Evolutionary conservation across 1,140 invertebrate genomes (phyloP), one percentile per base, ranked within the genome.

Genomic region (Drosophila repletoides): DNA sequence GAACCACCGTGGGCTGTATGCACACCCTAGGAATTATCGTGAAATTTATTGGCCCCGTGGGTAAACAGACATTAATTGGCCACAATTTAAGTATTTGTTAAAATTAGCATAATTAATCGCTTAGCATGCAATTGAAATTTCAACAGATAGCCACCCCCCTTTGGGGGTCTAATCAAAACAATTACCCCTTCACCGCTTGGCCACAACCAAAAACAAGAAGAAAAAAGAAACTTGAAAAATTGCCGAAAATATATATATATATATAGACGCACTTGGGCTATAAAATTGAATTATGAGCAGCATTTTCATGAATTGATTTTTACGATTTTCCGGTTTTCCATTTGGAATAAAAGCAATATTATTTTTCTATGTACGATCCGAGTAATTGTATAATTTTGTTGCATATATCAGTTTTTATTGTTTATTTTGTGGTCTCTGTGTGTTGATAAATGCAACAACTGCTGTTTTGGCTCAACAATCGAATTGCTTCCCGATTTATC

Each of bases 281-380:
- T 83, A 49, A 72, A 76, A 81, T 65, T 83, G 77, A 81, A 53
- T 72, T 69, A 81, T 68, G 48, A 33, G 22, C 56, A 19, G 55
- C 45, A 67, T 59, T 56, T 59, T 55, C 40, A 28, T 40, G 45
- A 26, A 65, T 34, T 43, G 21, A 21, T 51, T 59, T 41, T 60
- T 33, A 51, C 40, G 28, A 31, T 41, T 76, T 76, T 34, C 55
- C 45, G 53, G 22, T 46, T 61, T 48, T 48, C 17, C 45, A 48
- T 19, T 48, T 45, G 41, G n/a, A n/a, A n/a, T n/a, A 41, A 41
- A 41, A 21, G 21, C 19, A 46, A 56, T 67, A 22, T 41, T 38
- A 1, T 17, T n/a, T 34, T 31, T 36, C 19, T 22, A 14, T n/a
- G n/a, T n/a, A n/a, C n/a, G n/a, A n/a, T n/a, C n/a, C n/a, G n/a